Base-by-base conservation (phyloP, 2,888 invertebrate genomes). In the Drosophila multiciliata region DNA sequence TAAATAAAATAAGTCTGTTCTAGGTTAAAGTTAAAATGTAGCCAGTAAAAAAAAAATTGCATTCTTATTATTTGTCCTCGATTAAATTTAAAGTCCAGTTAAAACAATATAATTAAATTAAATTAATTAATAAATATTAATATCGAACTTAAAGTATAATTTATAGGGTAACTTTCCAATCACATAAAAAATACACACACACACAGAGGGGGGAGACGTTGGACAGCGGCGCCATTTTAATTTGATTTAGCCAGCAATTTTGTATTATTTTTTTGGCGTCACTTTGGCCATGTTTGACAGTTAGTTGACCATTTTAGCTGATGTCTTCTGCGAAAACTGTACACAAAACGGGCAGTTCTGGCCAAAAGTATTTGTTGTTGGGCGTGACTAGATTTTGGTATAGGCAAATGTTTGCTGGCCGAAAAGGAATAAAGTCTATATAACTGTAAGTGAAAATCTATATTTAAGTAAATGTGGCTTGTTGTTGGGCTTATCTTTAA, bases 151-250 rank as follows among this genome's bases (percentile, higher is more conserved):
- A 64, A 67, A 75, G 58, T 55, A 66, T 68, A 70, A 86, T 83
- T 83, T 84, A 80, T 83, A 70, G 78, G 70, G 66, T 48, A 69
- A 68, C 74, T 71, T 75, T 80, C 71, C 69, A 64, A 74, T 74
- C 70, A 66, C 54, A 64, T 53, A 53, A 72, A 75, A 57, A 52
- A 66, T 50, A 49, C 35, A 36, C 57, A 54, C 32, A 12, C 53
- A n/a, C 11, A 32, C 23, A 49, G 38, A 15, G 12, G 15, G 8
- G 8, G 17, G 53, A 74, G 67, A 79, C 68, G 42, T 72, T 75
- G 26, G 58, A 61, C 76, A 70, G 60, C 79, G 85, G 84, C 85
- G 85, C 85, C 85, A 85, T 81, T 85, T 87, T 83, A 87, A 87
- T 87, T 87, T 87, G 81, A 87, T 87, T 81, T 80, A 72, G 45